These are phyloP conservation scores for Himalopsyche anomala DNA, from an alignment of 2,888 invertebrate genomes.

Conservation along the genomic window DNA sequence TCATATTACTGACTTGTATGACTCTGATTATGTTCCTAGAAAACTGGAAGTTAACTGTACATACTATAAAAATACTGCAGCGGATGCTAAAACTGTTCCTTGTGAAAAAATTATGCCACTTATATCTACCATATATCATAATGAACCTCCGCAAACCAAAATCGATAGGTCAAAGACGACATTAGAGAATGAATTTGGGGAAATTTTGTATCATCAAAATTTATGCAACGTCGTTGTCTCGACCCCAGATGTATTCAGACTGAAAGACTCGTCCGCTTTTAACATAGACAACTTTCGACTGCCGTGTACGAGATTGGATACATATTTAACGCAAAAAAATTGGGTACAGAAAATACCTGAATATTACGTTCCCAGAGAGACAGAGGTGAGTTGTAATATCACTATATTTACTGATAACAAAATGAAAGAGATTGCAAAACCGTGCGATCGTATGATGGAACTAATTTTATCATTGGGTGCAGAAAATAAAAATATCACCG, in stretches of 20 bases:
- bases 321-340: slow-evolving; percentile 2
- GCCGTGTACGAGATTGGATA: background rate
- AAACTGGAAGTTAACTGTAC: background rate
- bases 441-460: slow-evolving; percentile 3
- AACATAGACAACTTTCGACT: background rate
- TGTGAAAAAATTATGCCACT: slow-evolving; percentile 11
- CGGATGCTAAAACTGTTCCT: background rate
- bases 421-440: background rate
- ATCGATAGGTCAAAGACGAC: background rate
- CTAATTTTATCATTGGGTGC: background rate
- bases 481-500: background rate
- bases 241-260: slow-evolving; percentile 1
- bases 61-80: background rate
- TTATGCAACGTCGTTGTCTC: background rate
- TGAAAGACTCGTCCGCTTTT: background rate
- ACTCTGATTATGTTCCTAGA: background rate
- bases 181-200: background rate
- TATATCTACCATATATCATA: background rate
- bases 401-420: background rate
- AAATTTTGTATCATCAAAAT: background rate
- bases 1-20: background rate
- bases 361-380: background rate
- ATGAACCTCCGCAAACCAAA: background rate
- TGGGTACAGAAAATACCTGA: background rate
- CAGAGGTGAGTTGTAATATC: background rate